Evolutionary conservation across 2,113 vertebrate species (phyloP), one percentile per base, ranked within the genome.

Genomic region (Edolisoma coerulescens): DNA sequence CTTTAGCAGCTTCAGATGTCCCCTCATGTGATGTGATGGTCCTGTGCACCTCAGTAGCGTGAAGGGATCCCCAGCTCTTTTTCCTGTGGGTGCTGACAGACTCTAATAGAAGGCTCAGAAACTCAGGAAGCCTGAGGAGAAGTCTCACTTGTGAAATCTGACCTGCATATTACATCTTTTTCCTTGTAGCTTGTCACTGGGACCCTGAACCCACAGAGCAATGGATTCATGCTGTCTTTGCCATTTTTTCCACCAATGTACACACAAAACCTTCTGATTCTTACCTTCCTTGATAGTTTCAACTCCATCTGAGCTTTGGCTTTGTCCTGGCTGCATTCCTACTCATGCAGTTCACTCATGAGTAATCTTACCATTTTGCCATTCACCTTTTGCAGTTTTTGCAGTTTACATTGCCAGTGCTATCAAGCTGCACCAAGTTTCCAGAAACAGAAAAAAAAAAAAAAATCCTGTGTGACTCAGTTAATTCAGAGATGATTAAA

Each of bases 21-120:
- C 33, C 39, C 10, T 23, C n/a, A 4, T 15, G 27, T 67, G 21
- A 5, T 78, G 42, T 23, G n/a, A 74, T 37, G n/a, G 41, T 32
- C 22, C 37, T 41, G 9, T 18, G 3, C 11, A 23, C 0, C 0
- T 59, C 16, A 33, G 2, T 5, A 28, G 33, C 32, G 19, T 23
- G 30, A 87, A 53, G 22, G 23, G 17, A 70, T 54, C 14, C 24
- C 26, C 53, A 75, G 0, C 1, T 70, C 24, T 39, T 79, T 61
- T 52, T 61, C 39, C 61, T 54, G 33, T 50, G 26, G 2, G 17
- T 32, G 10, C 37, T 87, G 21, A 19, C 37, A 56, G 84, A 30
- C 18, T 35, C 4, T 19, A 6, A 50, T 23, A 61, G 44, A 32
- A 64, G 39, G 26, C 26, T 87, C 11, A 67, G 61, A 75, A 82